Evolutionary conservation across 92 coral and sea anemone species (phyloP), one percentile per base, ranked within the genome.

Genomic region (Meandrina meandrites): DNA sequence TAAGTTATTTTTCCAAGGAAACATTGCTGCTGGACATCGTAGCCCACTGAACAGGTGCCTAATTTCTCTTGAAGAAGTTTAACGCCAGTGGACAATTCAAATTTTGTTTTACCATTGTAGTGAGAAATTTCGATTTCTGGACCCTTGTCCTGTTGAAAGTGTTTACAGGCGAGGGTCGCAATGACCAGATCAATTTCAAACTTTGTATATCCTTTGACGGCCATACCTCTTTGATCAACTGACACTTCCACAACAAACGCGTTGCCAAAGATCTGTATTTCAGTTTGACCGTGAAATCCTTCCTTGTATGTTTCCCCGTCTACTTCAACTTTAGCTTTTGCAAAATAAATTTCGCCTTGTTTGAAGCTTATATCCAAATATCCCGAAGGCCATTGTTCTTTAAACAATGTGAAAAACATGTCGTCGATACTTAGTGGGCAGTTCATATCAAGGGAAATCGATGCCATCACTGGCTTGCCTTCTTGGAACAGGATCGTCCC

Each of bases 41-140:
- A 80, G 32, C 75, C 84, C 47, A 80, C 32, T 80, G 74, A 37
- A 47, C 84, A 80, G 24, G 72, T 35, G 47, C 84, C 84, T 60
- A 80, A 37, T 34, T 80, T 62, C 34, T 80, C 84, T 60, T 80
- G 84, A 66, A 80, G 84, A 15, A 80, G 75, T 62, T 36, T 80
- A 42, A 80, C 19, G 21, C 75, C 75, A 40, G 84, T 36, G n/a
- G 73, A 40, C 51, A 80, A 54, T 21, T 66, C 40, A 36, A 80
- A 80, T 54, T 24, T 22, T 35, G 67, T 58, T 24, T 80, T n/a
- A 28, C 84, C 84, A 22, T 66, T 75, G 56, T 24, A 66, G 56
- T 57, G 75, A 24, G 84, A 37, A 21, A 80, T 80, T 28, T 56
- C 32, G 75, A 80, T 40, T 62, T 80, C 84, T 24, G 84, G 84